These are phyloP conservation scores for Bujurquina vittata DNA, from an alignment of 2,113 vertebrate species.

Conservation along the genomic window DNA sequence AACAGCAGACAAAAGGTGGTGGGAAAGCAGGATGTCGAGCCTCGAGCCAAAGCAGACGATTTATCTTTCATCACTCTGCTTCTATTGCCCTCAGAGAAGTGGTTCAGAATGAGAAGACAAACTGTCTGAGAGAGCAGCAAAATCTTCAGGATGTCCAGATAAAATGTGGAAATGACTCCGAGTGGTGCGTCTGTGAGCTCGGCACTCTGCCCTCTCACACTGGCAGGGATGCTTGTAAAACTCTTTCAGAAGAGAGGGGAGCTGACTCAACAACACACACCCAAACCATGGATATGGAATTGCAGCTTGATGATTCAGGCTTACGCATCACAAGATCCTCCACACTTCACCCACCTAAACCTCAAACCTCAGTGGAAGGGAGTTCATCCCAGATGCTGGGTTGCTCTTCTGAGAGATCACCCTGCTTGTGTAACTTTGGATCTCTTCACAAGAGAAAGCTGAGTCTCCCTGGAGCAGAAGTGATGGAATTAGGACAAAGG, in stretches of 20 bases:
- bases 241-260: background rate
- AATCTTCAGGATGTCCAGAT: constrained; percentile 61
- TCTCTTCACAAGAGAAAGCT: constrained; percentile 75
- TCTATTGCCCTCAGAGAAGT: constrained; percentile 31
- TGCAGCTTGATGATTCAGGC: constrained; percentile 36
- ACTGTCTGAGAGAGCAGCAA: constrained; percentile 2
- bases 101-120: constrained; percentile 12
- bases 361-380: background rate
- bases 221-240: background rate
- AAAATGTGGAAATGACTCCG: constrained; percentile 61
- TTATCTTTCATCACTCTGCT: constrained; percentile 27
- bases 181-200: constrained; percentile 46
- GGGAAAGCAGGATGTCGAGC: constrained; percentile 37
- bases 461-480: constrained; percentile 35
- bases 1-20: constrained; percentile 18
- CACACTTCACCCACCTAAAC: background rate
- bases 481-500: constrained; percentile 47
- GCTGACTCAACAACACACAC: constrained; percentile 15
- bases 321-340: background rate
- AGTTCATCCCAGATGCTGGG: background rate
- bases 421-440: constrained; percentile 10
- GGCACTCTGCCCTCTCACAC: constrained; percentile 20
- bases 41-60: constrained; percentile 38
- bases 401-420: constrained; percentile 48
- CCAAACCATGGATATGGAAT: constrained; percentile 38